Conservation (phyloP, 2,797 vertebrate genomes). For the Scleropages formosus region DNA sequence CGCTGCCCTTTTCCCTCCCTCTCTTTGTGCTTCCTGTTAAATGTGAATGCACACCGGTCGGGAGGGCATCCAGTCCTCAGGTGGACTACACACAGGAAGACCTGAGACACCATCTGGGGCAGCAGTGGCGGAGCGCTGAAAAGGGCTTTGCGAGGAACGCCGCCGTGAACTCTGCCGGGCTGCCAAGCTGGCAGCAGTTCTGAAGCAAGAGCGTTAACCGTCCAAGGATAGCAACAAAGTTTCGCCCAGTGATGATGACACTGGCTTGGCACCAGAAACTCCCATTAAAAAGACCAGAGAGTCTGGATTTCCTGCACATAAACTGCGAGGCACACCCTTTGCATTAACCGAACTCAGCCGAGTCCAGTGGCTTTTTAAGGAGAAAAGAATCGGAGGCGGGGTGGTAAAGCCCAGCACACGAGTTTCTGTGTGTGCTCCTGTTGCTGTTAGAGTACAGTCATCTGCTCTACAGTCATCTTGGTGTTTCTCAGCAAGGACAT, state of each 20-base stretch:
- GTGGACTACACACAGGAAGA: not conserved
- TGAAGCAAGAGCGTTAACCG: slow-evolving; percentile 4
- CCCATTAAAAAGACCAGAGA: slow-evolving; percentile 48
- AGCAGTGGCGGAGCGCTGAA: not conserved
- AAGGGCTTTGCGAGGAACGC: slow-evolving; percentile 12
- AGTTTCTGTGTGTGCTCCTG: not conserved
- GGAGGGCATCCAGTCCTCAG: not conserved
- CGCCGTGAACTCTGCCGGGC: not conserved
- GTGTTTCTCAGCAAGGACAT: not conserved
- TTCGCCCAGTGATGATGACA: slow-evolving; percentile 50
- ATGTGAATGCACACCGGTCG: not conserved
- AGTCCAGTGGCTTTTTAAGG: slow-evolving; percentile 45
- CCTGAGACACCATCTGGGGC: not conserved
- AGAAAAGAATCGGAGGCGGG: slow-evolving; percentile 22
- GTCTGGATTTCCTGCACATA: slow-evolving; percentile 51
- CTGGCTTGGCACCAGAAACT: slow-evolving; percentile 46
- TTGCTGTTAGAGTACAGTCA: too few species aligned
- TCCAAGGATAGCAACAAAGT: slow-evolving; percentile 30
- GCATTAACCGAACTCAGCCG: slow-evolving; percentile 51
- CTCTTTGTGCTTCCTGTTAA: slow-evolving; percentile 23
- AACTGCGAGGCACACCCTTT: slow-evolving; percentile 40
- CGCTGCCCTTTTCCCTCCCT: slow-evolving; percentile 35
- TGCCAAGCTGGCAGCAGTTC: slow-evolving; percentile 20
- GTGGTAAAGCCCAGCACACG: not conserved
- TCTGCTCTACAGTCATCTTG: too few species aligned